Percentiles rank a stretch among this genome's conserved stretches.
phyloP scores from a whole-genome alignment of 2,888 invertebrate species.

The Pelosia muscerda region DNA sequence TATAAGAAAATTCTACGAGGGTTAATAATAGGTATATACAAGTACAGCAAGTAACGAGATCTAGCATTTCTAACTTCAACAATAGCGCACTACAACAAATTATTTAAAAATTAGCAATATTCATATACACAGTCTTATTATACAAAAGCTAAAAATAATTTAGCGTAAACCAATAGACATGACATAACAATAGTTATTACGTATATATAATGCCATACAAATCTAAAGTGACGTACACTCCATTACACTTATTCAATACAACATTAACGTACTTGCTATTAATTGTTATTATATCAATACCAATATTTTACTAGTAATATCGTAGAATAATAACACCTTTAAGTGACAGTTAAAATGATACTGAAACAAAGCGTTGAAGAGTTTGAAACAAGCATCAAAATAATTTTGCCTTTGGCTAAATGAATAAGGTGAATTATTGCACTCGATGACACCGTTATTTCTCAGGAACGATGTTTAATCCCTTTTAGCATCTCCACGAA shows the following conservation, averaged over 20 bases:
- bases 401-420: conserved; percentile 76
- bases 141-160: conserved; percentile 65
- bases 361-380: conserved; percentile 43
- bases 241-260: conserved; percentile 41
- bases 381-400: conserved; percentile 55
- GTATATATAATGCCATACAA: conserved; percentile 48
- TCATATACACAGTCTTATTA: conserved; percentile 80
- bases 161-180: conserved; percentile 54
- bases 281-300: conserved; percentile 26
- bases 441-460: conserved; percentile 70
- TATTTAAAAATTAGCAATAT: conserved; percentile 55
- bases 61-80: conserved; percentile 78
- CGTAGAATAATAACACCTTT: conserved; percentile 39
- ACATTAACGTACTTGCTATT: conserved; percentile 33
- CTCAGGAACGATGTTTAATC: conserved; percentile 73
- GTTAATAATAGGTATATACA: conserved; percentile 46
- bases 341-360: conserved; percentile 43
- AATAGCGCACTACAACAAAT: conserved; percentile 63
- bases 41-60: conserved; percentile 77
- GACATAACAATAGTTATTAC: conserved; percentile 44
- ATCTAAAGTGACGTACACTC: conserved; percentile 25
- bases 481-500: conserved; percentile 77
- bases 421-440: conserved; percentile 67
- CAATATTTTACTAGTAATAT: conserved; percentile 38
- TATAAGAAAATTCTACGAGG: neutral